phyloP scores from a whole-genome alignment of 2,113 vertebrate species.

The Pyrgilauda ruficollis region DNA sequence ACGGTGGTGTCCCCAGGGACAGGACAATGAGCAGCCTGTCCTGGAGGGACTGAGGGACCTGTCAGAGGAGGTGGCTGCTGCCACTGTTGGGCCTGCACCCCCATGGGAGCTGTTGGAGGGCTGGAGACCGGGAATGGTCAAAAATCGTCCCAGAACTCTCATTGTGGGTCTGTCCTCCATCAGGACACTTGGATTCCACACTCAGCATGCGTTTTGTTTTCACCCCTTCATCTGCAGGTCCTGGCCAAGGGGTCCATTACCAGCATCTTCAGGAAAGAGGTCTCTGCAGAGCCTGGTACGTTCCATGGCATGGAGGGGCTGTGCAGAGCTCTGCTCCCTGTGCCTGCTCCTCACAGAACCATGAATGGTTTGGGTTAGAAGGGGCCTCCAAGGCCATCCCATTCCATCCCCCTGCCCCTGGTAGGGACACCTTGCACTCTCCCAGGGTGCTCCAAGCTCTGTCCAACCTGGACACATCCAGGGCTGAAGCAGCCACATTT shows the following conservation, averaged over 20 bases:
- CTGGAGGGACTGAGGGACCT: neutral
- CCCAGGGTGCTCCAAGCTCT: neutral
- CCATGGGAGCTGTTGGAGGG: neutral
- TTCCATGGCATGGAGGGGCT: fast-evolving
- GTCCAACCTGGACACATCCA: neutral
- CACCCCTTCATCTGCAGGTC: neutral
- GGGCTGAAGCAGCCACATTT: neutral
- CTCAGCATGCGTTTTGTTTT: fast-evolving
- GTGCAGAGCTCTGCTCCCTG: neutral
- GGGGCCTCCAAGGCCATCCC: neutral
- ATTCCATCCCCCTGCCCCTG: neutral
- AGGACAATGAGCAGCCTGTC: neutral
- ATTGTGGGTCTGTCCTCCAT: fast-evolving
- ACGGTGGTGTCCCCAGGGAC: neutral
- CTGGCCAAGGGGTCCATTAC: neutral
- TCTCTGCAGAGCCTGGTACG: neutral
- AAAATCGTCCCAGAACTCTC: neutral
- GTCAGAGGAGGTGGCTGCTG: neutral
- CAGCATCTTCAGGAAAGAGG: neutral
- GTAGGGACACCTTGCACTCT: neutral
- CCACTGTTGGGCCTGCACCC: neutral
- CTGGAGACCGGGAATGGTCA: neutral
- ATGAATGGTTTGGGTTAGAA: neutral
- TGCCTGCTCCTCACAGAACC: neutral
- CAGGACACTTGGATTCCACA: neutral